Conservation (phyloP, 2,888 invertebrate genomes). For the Spilosoma lubricipeda region DNA sequence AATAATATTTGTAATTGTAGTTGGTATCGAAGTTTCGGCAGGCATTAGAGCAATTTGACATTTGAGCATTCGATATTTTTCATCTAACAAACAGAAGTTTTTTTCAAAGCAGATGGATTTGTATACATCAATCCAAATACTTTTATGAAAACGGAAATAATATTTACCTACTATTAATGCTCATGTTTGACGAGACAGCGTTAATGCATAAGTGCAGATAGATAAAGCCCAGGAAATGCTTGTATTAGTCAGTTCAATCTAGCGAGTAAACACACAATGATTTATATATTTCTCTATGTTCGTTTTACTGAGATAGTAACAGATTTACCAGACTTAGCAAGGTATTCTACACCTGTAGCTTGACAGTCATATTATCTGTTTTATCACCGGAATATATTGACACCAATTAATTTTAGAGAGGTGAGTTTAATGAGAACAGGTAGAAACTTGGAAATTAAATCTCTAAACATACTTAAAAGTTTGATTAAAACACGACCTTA, state of each 20-base stretch:
- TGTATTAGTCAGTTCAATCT: neutral
- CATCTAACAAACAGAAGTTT: neutral
- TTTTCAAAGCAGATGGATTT: neutral
- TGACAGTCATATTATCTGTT: neutral
- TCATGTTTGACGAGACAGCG: neutral
- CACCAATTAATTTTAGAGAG: neutral
- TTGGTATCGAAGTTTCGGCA: neutral
- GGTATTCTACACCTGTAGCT: neutral
- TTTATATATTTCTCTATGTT: neutral
- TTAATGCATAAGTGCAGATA: neutral
- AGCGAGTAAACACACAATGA: neutral
- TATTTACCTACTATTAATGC: neutral
- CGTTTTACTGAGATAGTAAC: neutral
- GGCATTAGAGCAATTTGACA: neutral
- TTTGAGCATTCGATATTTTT: neutral
- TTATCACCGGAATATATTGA: neutral
- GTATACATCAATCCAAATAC: neutral
- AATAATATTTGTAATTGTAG: neutral
- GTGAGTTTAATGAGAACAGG: neutral
- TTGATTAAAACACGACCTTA: too few relatives aligned
- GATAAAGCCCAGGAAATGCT: neutral
- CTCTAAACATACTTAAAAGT: too few relatives aligned
- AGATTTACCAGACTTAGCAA: neutral
- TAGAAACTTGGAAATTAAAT: neutral
- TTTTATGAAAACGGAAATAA: neutral